Base-by-base conservation (phyloP, 2,797 vertebrate genomes). In the Vipera latastei region DNA sequence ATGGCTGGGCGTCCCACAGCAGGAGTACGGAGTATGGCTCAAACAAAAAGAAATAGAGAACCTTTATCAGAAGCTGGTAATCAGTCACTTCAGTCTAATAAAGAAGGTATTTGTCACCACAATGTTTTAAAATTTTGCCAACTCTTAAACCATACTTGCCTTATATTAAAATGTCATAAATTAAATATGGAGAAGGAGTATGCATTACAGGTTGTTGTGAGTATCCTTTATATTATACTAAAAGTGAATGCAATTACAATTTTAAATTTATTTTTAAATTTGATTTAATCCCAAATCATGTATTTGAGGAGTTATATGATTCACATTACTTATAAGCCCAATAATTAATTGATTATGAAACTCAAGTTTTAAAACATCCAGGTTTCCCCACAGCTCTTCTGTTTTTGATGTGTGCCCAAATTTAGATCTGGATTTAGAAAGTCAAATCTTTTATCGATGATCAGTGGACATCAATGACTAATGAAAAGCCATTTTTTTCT, bases 1-100 rank as follows among this genome's bases (percentile, higher is more conserved):
- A 98, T 99, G 96, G 98, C 99, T 0, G 99, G 98, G 73, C 98
- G 99, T 90, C 98, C 98, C 56, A 98, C 96, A 18, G 97, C 97
- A 8, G 98, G 97, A 73, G 95, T 91, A 2, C 97, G 98, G 94
- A 94, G 95, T 48, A 96, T 97, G 91, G 0, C 87, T 28, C 93
- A 97, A 8, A 96, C 92, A 6, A 99, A 99, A 96, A 97, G 99
- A 22, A 89, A 96, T 89, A 97, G 99, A 95, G 98, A 99, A 92
- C 99, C 99, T 0, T 97, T 99, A 91, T 92, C 96, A 8, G 98
- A 99, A 96, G 98, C 98, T 38, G 98, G 98, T 69, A 98, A 97
- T 95, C 96, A 98, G 93, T 95, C 97, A n/a, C 93, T 98, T 89
- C 63, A 97, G 32, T 91, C 94, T 2, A 28, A 91, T 22, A 98